Evolutionary conservation across 1,140 invertebrate genomes (phyloP).

Genomic region (Frieseomelitta varia): DNA sequence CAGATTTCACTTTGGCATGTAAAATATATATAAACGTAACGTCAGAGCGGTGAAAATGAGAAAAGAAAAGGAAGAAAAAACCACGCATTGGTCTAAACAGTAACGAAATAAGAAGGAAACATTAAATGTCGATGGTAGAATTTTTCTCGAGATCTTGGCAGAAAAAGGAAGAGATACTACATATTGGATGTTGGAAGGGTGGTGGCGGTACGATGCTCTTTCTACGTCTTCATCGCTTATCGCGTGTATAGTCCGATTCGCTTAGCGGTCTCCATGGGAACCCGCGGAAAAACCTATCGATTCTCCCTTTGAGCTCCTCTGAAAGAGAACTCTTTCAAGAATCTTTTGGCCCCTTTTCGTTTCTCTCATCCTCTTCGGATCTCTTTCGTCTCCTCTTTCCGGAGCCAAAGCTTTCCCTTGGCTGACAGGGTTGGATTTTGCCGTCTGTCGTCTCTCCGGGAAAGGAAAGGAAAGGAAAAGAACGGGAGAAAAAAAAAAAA

Average conservation of each 20-base stretch:
- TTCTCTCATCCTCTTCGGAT: constrained; percentile 50
- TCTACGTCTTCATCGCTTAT: constrained; percentile 71
- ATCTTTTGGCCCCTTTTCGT: constrained; percentile 66
- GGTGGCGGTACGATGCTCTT: constrained; percentile 70
- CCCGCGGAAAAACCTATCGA: constrained; percentile 82
- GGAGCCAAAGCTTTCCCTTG: constrained; percentile 38
- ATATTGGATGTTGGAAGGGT: constrained; percentile 51
- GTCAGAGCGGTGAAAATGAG: not conserved
- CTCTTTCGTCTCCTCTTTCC: constrained; percentile 43
- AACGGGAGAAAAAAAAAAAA: not conserved
- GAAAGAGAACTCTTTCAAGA: constrained; percentile 79
- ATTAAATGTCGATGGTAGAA: not conserved
- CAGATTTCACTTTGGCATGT: not conserved
- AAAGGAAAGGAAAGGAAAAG: constrained; percentile 13
- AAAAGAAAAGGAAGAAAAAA: not conserved
- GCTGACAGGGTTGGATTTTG: constrained; percentile 18
- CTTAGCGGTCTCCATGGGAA: constrained; percentile 81
- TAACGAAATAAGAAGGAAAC: not conserved
- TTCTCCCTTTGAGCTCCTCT: constrained; percentile 80
- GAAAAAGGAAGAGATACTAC: constrained; percentile 57
- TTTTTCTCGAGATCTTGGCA: not conserved
- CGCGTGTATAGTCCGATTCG: constrained; percentile 75
- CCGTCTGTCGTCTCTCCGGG: constrained; percentile 5
- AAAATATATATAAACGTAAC: not conserved
- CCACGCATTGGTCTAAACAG: not conserved